Evolutionary conservation across 2,888 invertebrate genomes (phyloP), one percentile per base, ranked within the genome.

Genomic region (Amiota minor): DNA sequence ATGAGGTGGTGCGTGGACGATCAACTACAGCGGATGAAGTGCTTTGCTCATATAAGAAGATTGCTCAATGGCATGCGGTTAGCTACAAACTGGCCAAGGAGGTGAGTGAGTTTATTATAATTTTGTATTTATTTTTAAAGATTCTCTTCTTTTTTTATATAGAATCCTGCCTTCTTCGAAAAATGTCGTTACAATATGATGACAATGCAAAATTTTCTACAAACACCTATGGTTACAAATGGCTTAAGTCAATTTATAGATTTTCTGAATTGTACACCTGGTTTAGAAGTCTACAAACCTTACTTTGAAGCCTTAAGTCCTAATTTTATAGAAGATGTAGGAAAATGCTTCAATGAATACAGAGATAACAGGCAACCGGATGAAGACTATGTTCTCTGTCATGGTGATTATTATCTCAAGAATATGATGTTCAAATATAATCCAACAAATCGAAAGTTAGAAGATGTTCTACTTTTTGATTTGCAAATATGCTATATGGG

Each of bases 351-450:
- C 23, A 69, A 61, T 1, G 80, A 81, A 59, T 78, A 76, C 45
- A 75, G 77, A 0, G 74, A 72, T 0, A 80, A 79, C 18, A 79
- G 67, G 4, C 74, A 75, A 8, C 14, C 69, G 0, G 64, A 81
- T 62, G 69, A 71, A 0, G 75, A 74, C 16, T 86, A 86, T 69
- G 85, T 84, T 2, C 77, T 87, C 2, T 80, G 80, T 55, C 88
- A 88, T 72, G 87, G 85, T 0, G 87, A 88, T 68, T 84, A 77
- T 35, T 86, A 87, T 72, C 6, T 55, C 0, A 80, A 80, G 4
- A 87, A 87, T 49, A 79, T 86, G 80, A 84, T 87, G 86, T 86
- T 82, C 11, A 82, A 77, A 35, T 68, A 72, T 23, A 75, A 74
- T 61, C 8, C 62, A 11, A 18, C 10, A 6, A 75, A 53, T 0